Conservation (phyloP, 2,888 invertebrate species). For the Pecten maximus region DNA sequence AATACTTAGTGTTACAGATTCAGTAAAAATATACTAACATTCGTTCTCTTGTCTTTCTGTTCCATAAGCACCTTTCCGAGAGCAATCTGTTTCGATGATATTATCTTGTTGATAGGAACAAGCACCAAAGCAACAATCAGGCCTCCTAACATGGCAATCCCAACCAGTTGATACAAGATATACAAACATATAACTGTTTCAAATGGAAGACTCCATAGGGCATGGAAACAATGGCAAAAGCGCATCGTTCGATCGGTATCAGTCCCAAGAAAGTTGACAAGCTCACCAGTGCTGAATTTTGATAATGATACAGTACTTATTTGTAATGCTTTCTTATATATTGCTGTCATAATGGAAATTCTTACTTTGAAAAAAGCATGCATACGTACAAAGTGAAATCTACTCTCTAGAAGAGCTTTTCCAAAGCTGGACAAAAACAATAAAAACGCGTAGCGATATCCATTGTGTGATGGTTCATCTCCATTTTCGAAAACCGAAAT, state of each 20-base stretch:
- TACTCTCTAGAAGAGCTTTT: background rate
- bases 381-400: background rate
- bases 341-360: constrained; percentile 91
- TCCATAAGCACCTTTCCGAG: constrained; percentile 94
- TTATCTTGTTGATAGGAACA: constrained; percentile 94
- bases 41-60: constrained; percentile 94
- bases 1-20: too few relatives aligned
- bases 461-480: background rate
- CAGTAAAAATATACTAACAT: too few relatives aligned
- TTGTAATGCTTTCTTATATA: constrained; percentile 89
- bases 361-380: constrained; percentile 88
- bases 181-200: constrained; percentile 81
- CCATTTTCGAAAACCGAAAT: background rate
- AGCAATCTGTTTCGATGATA: constrained; percentile 93
- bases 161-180: constrained; percentile 85
- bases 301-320: constrained; percentile 83
- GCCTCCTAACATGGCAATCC: constrained; percentile 94
- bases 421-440: constrained; percentile 1
- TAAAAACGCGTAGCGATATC: background rate
- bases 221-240: constrained; percentile 97
- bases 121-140: constrained; percentile 92
- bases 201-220: constrained; percentile 97
- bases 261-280: constrained; percentile 97
- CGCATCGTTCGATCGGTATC: constrained; percentile 97
- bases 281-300: constrained; percentile 88